Base-by-base conservation (phyloP, 2,113 vertebrate species). In the Larimichthys polyactis region DNA sequence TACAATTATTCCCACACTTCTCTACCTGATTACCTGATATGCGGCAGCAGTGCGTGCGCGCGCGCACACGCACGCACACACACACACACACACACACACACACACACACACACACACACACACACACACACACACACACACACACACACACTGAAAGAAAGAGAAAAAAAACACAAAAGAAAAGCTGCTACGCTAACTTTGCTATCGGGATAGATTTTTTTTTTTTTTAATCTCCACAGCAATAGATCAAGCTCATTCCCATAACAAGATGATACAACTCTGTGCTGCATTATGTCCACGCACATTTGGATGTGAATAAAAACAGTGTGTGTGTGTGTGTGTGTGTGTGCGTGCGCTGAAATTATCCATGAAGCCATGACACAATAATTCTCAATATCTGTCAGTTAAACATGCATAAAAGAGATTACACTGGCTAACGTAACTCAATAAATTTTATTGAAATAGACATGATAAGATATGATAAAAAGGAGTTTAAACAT, bases 1-100 rank as follows among this genome's bases (percentile, higher is more conserved):
- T 75, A 71, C 75, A 71, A 82, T 87, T 81, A 88, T 89, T 84
- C 66, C 55, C 51, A 74, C 73, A 46, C 48, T 80, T 78, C 43
- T 74, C 40, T 36, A 54, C 51, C 14, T 44, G 77, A 85, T 70
- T 84, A 51, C 60, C 76, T 77, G 63, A 71, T 58, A 75, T 4
- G 24, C 29, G 60, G 51, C 20, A 19, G 43, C n/a, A 11, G 3
- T 43, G 2, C 65, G 8, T 49, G n/a, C 55, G 11, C 71, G 14
- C 27, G 4, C 55, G 15, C 51, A 24, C 19, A 20, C 49, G n/a
- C 48, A 59, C 36, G 22, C 57, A 27, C 59, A 59, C 36, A 27
- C 27, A 3, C 27, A 27, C 49, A 63, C 77, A 58, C 29, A 44
- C 36, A 62, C 64, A 70, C 46, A 62, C 32, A 54, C 67, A 40